A percentile compares a stretch with the other conserved stretches of the same genome.
These are phyloP conservation scores for Stegastes partitus DNA, from an alignment of 2,113 vertebrate species.

Conservation along the genomic window DNA sequence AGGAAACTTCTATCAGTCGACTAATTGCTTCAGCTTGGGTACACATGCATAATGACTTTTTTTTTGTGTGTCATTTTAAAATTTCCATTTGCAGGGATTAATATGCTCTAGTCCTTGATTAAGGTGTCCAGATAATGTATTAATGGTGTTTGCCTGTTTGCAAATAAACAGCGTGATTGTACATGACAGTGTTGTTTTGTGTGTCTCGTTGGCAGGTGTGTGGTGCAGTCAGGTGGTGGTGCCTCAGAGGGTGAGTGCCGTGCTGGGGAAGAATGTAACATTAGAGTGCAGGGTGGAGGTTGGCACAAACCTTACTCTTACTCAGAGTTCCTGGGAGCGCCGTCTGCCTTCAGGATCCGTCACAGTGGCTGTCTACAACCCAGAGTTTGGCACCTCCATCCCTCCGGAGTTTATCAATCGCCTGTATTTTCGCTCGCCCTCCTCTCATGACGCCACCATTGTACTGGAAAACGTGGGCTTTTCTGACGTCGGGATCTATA, in stretches of 20 bases:
- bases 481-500: conserved; percentile 92
- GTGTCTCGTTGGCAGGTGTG: conserved; percentile 83
- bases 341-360: conserved; percentile 88
- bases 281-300: conserved; percentile 93
- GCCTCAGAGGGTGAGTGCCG: conserved; percentile 91
- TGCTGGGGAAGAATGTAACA: conserved; percentile 95
- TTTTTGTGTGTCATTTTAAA: background rate
- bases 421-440: conserved; percentile 92
- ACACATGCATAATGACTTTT: background rate
- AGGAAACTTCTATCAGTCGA: background rate
- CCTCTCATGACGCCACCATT: conserved; percentile 93
- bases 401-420: conserved; percentile 89
- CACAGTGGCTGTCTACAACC: conserved; percentile 96
- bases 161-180: background rate
- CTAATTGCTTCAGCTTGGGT: background rate
- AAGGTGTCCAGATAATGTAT: background rate
- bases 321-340: conserved; percentile 97
- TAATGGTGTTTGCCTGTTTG: background rate
- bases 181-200: conserved; percentile 6
- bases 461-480: conserved; percentile 93
- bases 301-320: conserved; percentile 89
- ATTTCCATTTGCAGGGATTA: background rate
- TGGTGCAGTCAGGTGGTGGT: conserved; percentile 91
- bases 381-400: conserved; percentile 92
- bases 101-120: too few relatives aligned